Percentiles rank a stretch among this genome's conserved stretches.
phyloP scores from a whole-genome alignment of 2,888 invertebrate species.

The Lasioglossum figueresi region DNA sequence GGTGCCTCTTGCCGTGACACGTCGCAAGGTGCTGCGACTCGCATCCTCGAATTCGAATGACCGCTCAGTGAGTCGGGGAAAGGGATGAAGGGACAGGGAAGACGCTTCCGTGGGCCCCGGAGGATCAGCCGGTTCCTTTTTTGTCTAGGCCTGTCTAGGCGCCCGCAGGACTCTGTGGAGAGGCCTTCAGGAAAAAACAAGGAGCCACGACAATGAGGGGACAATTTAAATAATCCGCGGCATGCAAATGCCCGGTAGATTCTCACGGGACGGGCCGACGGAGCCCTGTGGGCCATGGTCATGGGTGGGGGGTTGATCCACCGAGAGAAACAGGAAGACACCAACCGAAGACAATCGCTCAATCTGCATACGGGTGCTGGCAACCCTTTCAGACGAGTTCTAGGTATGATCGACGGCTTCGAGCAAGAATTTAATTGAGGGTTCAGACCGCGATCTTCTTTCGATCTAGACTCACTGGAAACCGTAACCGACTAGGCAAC shows the following conservation, averaged over 20 bases:
- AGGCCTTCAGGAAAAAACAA: constrained; percentile 70
- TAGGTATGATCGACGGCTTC: constrained; percentile 54
- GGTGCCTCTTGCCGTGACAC: constrained; percentile 9
- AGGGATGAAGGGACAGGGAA: constrained; percentile 41
- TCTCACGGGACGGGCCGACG: constrained; percentile 76
- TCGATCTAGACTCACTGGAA: not conserved
- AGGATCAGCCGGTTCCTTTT: constrained; percentile 64
- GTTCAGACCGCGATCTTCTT: not conserved
- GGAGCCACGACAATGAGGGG: constrained; percentile 68
- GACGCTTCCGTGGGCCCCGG: constrained; percentile 50
- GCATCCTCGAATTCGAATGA: constrained; percentile 57
- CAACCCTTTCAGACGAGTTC: constrained; percentile 36
- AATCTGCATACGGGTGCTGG: constrained; percentile 76
- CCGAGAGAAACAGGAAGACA: constrained; percentile 65
- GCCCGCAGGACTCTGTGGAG: constrained; percentile 60
- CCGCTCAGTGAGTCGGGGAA: constrained; percentile 45
- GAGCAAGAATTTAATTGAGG: constrained; percentile 50
- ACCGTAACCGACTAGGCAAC: not conserved
- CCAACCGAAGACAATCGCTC: constrained; percentile 77
- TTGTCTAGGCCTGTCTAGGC: constrained; percentile 63
- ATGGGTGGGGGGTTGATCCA: constrained; percentile 28
- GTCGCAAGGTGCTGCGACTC: constrained; percentile 32
- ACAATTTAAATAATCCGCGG: constrained; percentile 83
- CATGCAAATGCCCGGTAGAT: constrained; percentile 80
- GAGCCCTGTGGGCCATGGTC: not conserved